Evolutionary conservation across 2,888 invertebrate species (phyloP), one percentile per base, ranked within the genome.

Genomic region (Diaphora mendica): DNA sequence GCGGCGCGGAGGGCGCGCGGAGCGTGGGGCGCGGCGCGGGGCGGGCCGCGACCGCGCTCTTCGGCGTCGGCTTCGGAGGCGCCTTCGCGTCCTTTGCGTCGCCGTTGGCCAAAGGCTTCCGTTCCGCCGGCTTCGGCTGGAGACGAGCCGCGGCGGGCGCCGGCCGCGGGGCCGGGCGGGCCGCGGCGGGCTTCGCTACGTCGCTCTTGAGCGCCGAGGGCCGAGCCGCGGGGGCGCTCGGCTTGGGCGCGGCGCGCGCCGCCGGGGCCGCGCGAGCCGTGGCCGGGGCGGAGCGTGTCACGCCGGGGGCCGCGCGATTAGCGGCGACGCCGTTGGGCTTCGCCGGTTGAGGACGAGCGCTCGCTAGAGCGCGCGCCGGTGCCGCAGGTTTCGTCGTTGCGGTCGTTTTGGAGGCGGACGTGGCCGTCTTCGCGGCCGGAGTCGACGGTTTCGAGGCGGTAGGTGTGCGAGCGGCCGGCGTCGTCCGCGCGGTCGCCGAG

Each of bases 31-130:
- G 91, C 79, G 73, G 89, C 77, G 79, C 77, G 73, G 80, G 68
- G 75, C 80, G 81, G 78, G 86, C 75, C 77, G 88, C 79, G 76
- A 78, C 87, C 79, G 67, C 86, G 70, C 77, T 83, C 76, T 44
- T 86, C 76, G 75, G 87, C 79, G 64, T 86, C 67, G 80, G 90
- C 71, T 84, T 77, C 26, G 89, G 85, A 70, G 81, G 86, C 33
- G 80, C 90, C 76, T 86, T 89, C 5, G 90, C 92, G 70, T 97
- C 90, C 76, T 86, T 89, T 7, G 90, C 92, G 70, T 97, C 97
- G 20, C 96, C 97, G 84, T 96, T 97, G 3, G 95, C 86, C 15
- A 96, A 87, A 0, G 96, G 94, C 86, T 96, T 96, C 86, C 94
- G 96, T 42, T 96, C 96, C 0, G 88, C 82, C 13, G 87, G 85